Evolutionary conservation across 2,888 invertebrate species (phyloP), one percentile per base, ranked within the genome.

Genomic region (Sipha maydis): DNA sequence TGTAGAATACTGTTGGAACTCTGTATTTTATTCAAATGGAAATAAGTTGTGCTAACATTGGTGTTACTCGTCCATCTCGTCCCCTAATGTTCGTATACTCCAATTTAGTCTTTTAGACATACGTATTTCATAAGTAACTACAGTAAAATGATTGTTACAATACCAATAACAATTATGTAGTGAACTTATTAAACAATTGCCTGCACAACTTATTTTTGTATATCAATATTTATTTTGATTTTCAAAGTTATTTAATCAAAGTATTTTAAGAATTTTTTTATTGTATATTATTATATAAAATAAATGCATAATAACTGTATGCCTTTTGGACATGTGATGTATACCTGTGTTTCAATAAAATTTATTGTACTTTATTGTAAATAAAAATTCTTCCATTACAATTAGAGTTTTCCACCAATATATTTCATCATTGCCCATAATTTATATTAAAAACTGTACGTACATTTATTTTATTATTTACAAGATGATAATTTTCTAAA

Each of bases 341-440:
- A 67, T 83, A 71, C 21, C 25, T 61, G 61, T 83, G n/a, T 83
- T 73, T 77, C 76, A 41, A 76, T 41, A 17, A 48, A 28, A 67
- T 41, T 25, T 61, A 41, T 61, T 76, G 38, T 84, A 76, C 76
- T 84, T 84, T 84, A 84, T 61, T 84, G 84, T 84, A 84, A 84
- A 85, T 85, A 85, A 76, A 84, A 56, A 41, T 76, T 76, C 48
- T 85, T 76, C 76, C 76, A 76, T 76, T 75, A 75, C n/a, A 71
- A 31, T 56, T 69, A 11, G 25, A 8, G 28, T n/a, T 69, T 28
- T 69, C 69, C 69, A n/a, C 61, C 19, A 21, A 21, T 17, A 9
- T 61, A 25, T 61, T 25, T 25, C 21, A 25, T 61, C 61, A 9
- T 61, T 61, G 61, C 7, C 61, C 7, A 5, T 25, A 5, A 61